Evolutionary conservation across 2,797 vertebrate species (phyloP), one percentile per base, ranked within the genome.

Genomic region (Ataeniobius toweri): DNA sequence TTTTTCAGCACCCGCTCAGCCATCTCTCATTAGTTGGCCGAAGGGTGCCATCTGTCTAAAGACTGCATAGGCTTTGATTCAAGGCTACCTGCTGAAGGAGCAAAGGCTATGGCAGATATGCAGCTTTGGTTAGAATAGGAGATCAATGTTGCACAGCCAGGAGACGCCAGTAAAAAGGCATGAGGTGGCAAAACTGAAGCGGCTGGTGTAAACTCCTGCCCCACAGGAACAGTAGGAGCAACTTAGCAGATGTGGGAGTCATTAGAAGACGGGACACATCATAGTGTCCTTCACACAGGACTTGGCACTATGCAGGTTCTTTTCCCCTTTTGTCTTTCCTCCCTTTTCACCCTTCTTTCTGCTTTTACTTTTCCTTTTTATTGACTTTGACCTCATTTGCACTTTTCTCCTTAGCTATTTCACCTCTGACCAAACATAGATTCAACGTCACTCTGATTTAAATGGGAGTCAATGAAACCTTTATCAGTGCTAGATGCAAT

Each of bases 251-350:
- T 87, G 90, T 75, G 85, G 79, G 79, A 89, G 80, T 91, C 85
- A 86, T 88, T 89, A 88, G 80, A 85, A 63, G 84, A 86, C 44
- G 78, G 78, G 80, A 83, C 85, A 71, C 76, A 61, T 89, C 86
- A 51, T 10, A n/a, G 73, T 84, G 88, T 90, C 90, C 89, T 93
- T 91, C 83, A 87, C 82, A 77, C 46, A 82, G 83, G 74, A 84
- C 83, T 76, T 77, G 79, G 78, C 84, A 71, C 82, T 86, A 74
- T 7, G 68, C 81, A 39, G 71, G 69, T 78, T 83, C 58, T 75
- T 3, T 48, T 8, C 12, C 76, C 65, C 65, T 72, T 81, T 85
- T 83, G 74, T 79, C 79, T 80, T 76, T 48, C 39, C 39, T 71
- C 39, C 48, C 51, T 77, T 74, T 46, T 70, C 56, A 63, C 16